Conservation (phyloP, 2,113 vertebrate genomes). For the Hiodon tergisus region DNA sequence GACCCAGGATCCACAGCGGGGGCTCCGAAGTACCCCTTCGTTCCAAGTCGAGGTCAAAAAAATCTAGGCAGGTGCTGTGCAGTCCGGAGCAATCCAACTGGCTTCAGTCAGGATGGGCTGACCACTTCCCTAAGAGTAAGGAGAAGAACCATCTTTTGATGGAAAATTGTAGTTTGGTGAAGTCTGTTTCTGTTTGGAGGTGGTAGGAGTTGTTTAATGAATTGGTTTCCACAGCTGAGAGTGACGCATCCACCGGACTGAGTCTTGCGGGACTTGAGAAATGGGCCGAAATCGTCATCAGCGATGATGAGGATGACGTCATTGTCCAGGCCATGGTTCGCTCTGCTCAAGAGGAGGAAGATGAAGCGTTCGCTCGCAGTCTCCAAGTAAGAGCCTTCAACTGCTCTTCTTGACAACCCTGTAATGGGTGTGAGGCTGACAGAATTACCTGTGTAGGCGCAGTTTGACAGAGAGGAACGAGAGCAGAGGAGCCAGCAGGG, state of each 20-base stretch:
- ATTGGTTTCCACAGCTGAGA: neutral
- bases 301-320: slow-evolving; percentile 52
- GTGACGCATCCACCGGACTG: neutral
- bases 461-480: slow-evolving; percentile 58
- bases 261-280: slow-evolving; percentile 16
- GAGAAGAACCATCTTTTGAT: neutral
- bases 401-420: neutral
- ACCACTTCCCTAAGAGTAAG: neutral
- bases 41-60: neutral
- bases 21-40: neutral
- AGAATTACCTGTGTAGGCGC: slow-evolving; percentile 43
- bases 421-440: neutral
- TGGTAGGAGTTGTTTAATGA: neutral
- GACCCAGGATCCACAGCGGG: neutral
- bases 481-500: slow-evolving; percentile 27
- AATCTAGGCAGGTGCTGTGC: neutral
- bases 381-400: slow-evolving; percentile 52
- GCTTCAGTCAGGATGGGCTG: neutral
- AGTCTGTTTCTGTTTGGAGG: neutral
- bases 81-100: neutral
- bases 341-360: slow-evolving; percentile 54
- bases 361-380: slow-evolving; percentile 56
- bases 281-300: slow-evolving; percentile 51
- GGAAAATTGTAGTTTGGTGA: neutral
- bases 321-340: slow-evolving; percentile 43